Evolutionary conservation across 2,888 invertebrate species (phyloP).

Genomic region (Byasa hedistus): DNA sequence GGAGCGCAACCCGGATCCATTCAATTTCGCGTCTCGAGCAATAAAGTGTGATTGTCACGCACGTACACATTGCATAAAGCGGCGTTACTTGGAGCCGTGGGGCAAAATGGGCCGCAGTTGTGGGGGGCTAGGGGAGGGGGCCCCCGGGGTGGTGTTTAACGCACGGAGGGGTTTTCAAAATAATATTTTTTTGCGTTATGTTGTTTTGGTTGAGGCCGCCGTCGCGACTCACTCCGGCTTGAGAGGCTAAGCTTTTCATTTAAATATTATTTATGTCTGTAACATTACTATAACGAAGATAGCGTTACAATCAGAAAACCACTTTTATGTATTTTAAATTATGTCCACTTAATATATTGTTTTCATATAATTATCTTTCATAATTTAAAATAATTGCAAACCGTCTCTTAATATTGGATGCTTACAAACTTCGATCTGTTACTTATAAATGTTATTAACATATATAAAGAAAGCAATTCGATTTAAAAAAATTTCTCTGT

Average conservation of each 20-base stretch:
- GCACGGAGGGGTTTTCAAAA: constrained; percentile 64
- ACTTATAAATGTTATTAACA: no score
- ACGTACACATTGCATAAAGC: constrained; percentile 72
- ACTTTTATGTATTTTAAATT: no score
- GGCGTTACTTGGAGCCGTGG: constrained; percentile 30
- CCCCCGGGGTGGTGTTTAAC: constrained; percentile 51
- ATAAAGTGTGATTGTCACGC: constrained; percentile 78
- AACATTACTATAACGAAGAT: no score
- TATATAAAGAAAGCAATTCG: no score
- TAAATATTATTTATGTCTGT: no score
- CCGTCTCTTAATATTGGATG: no score
- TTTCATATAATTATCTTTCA: no score
- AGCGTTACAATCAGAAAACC: no score
- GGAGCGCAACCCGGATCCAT: constrained; percentile 51
- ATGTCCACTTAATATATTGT: no score
- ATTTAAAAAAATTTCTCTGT: no score
- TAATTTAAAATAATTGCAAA: no score
- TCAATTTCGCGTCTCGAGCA: constrained; percentile 66
- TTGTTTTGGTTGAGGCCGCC: constrained; percentile 35
- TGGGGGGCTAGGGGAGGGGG: constrained; percentile 30
- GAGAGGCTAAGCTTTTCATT: constrained; percentile 14
- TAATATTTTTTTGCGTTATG: constrained; percentile 51
- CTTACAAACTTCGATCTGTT: no score
- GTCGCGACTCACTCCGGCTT: constrained; percentile 30
- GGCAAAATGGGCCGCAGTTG: constrained; percentile 37